These are phyloP conservation scores for Agrochola lota DNA, from an alignment of 2,888 invertebrate genomes.

Conservation along the genomic window DNA sequence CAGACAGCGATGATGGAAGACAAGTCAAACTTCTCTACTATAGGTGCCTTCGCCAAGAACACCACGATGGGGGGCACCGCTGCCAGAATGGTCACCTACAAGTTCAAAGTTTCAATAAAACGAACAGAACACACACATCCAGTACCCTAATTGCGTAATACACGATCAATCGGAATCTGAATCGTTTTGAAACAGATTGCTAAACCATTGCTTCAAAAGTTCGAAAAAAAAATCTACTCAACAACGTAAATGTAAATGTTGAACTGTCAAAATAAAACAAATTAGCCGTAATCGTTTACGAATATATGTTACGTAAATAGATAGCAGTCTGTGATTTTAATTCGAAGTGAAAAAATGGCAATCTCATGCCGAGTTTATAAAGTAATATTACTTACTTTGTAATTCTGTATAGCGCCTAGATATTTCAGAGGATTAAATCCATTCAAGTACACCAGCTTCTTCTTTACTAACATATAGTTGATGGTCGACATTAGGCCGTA, in stretches of 20 bases:
- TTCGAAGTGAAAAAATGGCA: not conserved
- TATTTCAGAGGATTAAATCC: conserved; percentile 93
- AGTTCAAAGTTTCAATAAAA: conserved; percentile 27
- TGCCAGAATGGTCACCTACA: conserved; percentile 75
- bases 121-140: not conserved
- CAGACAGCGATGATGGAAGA: conserved; percentile 74
- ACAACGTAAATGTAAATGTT: too few relatives aligned
- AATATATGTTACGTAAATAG: too few relatives aligned
- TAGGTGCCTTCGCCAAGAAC: conserved; percentile 77
- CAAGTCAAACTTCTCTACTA: conserved; percentile 78
- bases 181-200: too few relatives aligned
- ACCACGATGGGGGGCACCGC: conserved; percentile 82
- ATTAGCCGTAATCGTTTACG: too few relatives aligned
- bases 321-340: not conserved
- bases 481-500: conserved; percentile 93
- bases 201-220: too few relatives aligned
- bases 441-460: conserved; percentile 87
- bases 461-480: conserved; percentile 87
- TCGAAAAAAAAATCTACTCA: too few relatives aligned
- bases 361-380: not conserved
- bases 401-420: conserved; percentile 90
- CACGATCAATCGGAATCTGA: too few relatives aligned
- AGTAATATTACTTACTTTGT: conserved; percentile 83
- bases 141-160: too few relatives aligned
- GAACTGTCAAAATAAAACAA: too few relatives aligned